A percentile compares a stretch with the other conserved stretches of the same genome.
These are phyloP conservation scores for Crypturellus undulatus DNA, from an alignment of 2,113 vertebrate species.

Conservation along the genomic window DNA sequence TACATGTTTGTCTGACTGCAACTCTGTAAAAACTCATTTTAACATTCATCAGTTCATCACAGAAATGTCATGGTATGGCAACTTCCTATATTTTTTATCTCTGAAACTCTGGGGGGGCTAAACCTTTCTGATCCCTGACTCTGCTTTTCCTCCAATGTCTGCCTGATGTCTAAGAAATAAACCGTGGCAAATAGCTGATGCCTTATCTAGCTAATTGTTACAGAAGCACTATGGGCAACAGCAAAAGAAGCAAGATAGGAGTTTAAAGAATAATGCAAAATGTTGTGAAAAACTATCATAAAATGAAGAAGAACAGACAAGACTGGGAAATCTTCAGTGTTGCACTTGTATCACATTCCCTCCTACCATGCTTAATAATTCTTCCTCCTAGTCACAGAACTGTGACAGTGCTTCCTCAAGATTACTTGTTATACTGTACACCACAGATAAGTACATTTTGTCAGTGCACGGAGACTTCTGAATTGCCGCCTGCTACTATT, in stretches of 20 bases:
- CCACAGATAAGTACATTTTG: slow-evolving; percentile 7
- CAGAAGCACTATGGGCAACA: neutral
- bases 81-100: neutral
- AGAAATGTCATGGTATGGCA: neutral
- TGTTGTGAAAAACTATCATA: neutral
- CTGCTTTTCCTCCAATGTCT: neutral
- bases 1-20: neutral
- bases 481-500: neutral
- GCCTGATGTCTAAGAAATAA: neutral
- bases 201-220: slow-evolving; percentile 5
- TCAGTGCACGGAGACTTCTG: neutral
- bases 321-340: neutral
- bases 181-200: neutral
- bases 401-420: neutral
- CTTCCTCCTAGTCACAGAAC: neutral
- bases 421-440: neutral
- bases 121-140: neutral
- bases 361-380: neutral
- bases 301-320: neutral
- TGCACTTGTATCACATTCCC: neutral
- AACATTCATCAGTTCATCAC: neutral
- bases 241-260: neutral
- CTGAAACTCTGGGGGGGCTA: neutral
- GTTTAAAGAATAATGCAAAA: neutral
- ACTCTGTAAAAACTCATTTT: neutral